These are phyloP conservation scores for Drosophila recens DNA, from an alignment of 2,888 invertebrate species.

Conservation along the genomic window DNA sequence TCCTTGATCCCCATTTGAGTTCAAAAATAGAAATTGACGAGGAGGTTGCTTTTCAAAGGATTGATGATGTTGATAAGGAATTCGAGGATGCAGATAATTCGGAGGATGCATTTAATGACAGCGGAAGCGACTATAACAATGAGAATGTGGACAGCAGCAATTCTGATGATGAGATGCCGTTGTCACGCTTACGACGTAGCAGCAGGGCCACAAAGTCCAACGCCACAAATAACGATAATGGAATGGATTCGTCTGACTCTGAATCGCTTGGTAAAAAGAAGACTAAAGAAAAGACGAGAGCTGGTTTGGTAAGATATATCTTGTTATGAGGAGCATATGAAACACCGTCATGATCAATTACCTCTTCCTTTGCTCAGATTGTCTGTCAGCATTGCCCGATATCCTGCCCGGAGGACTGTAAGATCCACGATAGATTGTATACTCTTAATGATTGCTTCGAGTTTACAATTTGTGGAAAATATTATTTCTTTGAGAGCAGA, in stretches of 20 bases:
- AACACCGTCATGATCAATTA: conserved; percentile 78
- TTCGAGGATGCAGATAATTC: conserved; percentile 28
- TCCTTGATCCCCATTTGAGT: conserved; percentile 51
- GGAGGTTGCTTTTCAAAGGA: conserved; percentile 75
- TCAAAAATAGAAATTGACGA: conserved; percentile 77
- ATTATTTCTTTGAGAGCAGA: conserved; percentile 80
- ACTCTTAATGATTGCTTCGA: no score
- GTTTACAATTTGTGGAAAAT: conserved; percentile 81
- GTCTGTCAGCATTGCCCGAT: no score
- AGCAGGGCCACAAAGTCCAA: conserved; percentile 2
- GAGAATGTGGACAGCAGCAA: conserved; percentile 64
- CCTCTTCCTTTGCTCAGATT: no score
- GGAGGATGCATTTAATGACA: conserved; percentile 35
- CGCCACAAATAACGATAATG: conserved; percentile 29
- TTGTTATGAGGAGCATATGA: conserved; percentile 82
- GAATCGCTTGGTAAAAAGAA: conserved; percentile 19
- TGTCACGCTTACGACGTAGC: conserved; percentile 52
- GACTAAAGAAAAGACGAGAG: conserved; percentile 37
- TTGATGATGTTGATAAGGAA: conserved; percentile 75
- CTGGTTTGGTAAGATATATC: no score
- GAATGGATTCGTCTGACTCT: no score
- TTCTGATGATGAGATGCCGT: conserved; percentile 67
- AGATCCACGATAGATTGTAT: no score
- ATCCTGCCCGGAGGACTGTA: no score
- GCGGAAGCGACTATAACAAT: conserved; percentile 42